Conservation (phyloP, 1,140 invertebrate genomes). For the Drosophila watanabei region DNA sequence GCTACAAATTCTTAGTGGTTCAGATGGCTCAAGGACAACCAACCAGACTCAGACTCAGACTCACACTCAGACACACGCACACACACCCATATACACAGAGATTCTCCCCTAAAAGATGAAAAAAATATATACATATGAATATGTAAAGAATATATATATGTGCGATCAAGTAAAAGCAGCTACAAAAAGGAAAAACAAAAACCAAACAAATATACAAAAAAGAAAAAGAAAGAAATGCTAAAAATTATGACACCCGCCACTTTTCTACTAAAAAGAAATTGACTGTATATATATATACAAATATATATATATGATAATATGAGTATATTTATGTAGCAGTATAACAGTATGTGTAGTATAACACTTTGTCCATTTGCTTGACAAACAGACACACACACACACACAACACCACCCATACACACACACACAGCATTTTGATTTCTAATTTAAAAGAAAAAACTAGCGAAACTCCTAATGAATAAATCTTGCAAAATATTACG, state of each 20-base stretch:
- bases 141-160: slow-evolving; percentile 53
- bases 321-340: slow-evolving; percentile 73
- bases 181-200: slow-evolving; percentile 29
- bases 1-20: slow-evolving; percentile 84
- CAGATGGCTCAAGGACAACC: slow-evolving; percentile 69
- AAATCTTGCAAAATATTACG: slow-evolving; percentile 41
- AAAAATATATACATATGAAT: slow-evolving; percentile 55
- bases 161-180: slow-evolving; percentile 67
- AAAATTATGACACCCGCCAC: slow-evolving; percentile 80
- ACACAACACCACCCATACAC: slow-evolving; percentile 8
- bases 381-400: slow-evolving; percentile 41
- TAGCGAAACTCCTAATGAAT: slow-evolving; percentile 44
- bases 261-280: slow-evolving; percentile 74
- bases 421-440: slow-evolving; percentile 46
- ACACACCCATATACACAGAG: slow-evolving; percentile 18
- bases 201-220: slow-evolving; percentile 19
- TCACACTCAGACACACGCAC: slow-evolving; percentile 4
- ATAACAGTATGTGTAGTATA: slow-evolving; percentile 69
- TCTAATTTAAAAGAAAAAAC: slow-evolving; percentile 40
- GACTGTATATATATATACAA: slow-evolving; percentile 74
- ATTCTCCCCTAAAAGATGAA: slow-evolving; percentile 43
- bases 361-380: slow-evolving; percentile 73
- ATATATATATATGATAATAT: slow-evolving; percentile 64
- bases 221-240: slow-evolving; percentile 36
- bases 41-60: slow-evolving; percentile 3